A percentile compares a stretch with the other conserved stretches of the same genome.
These are phyloP conservation scores for Heterodera filipjevi DNA, from an alignment of 2,888 invertebrate species.

Conservation along the genomic window DNA sequence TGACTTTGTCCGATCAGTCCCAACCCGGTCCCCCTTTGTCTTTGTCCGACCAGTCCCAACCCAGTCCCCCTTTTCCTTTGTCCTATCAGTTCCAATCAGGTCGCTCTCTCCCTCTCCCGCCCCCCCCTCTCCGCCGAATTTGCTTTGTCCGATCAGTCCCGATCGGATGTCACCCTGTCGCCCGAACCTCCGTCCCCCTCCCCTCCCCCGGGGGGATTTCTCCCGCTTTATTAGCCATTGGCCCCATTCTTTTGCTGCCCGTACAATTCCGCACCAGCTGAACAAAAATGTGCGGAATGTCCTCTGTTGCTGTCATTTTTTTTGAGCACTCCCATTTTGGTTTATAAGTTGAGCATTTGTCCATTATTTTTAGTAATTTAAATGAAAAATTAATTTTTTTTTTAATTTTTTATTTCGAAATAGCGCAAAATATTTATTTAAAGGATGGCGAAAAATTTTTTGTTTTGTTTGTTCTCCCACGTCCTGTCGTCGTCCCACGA, in stretches of 20 bases:
- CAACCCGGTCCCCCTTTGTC: not conserved
- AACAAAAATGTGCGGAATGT: too few species aligned
- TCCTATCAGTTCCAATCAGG: too few species aligned
- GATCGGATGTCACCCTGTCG: constrained; percentile 1
- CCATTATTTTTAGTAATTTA: too few species aligned
- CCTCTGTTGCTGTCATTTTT: too few species aligned
- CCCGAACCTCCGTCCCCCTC: not conserved
- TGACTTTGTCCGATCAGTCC: not conserved
- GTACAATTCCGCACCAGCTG: not conserved
- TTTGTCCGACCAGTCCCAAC: not conserved
- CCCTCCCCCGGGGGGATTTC: not conserved
- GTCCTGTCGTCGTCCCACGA: not conserved
- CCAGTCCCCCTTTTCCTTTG: too few species aligned
- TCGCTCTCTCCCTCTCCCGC: not conserved
- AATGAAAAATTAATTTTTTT: too few species aligned
- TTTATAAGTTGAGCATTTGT: too few species aligned
- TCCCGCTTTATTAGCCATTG: not conserved
- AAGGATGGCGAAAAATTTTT: not conserved
- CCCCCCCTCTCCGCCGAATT: not conserved
- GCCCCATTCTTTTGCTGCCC: not conserved
- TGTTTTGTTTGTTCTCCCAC: constrained; percentile 5
- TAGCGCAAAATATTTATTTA: not conserved
- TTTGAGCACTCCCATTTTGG: too few species aligned
- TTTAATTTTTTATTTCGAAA: not conserved
- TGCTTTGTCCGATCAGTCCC: not conserved